phyloP scores from a whole-genome alignment of 2,113 vertebrate genomes.

The Trichomycterus rosablanca region DNA sequence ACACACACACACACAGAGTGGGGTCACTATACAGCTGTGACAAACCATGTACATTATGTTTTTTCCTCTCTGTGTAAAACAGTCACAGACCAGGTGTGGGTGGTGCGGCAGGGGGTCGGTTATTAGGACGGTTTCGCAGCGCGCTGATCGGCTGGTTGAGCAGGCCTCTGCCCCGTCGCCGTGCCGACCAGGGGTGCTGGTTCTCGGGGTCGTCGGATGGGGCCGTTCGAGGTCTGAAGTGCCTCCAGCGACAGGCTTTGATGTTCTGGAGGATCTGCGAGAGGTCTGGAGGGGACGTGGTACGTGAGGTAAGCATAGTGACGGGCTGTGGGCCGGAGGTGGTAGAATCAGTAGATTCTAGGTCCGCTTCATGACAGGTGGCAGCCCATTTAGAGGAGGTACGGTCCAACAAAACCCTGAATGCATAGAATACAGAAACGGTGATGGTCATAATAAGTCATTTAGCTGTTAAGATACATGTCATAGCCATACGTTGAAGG shows the following conservation, averaged over 20 bases:
- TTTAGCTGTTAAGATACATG: too few species aligned
- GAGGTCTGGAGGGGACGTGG: slow-evolving; percentile 78
- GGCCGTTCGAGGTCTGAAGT: slow-evolving; percentile 94
- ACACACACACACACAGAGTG: neutral
- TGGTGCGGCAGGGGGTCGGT: slow-evolving; percentile 45
- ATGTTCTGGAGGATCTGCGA: slow-evolving; percentile 93
- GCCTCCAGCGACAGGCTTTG: slow-evolving; percentile 96
- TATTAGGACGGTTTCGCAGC: slow-evolving; percentile 32
- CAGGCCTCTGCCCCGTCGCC: slow-evolving; percentile 62
- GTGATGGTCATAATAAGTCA: too few species aligned
- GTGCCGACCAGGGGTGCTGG: slow-evolving; percentile 78
- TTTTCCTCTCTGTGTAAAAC: neutral
- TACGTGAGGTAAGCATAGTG: slow-evolving; percentile 90
- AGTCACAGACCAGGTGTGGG: slow-evolving; percentile 57
- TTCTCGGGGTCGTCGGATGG: slow-evolving; percentile 75
- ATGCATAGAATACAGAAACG: too few species aligned
- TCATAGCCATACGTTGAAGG: too few species aligned
- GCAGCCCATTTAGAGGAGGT: slow-evolving; percentile 78
- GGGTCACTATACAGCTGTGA: neutral
- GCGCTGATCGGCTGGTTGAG: slow-evolving; percentile 23
- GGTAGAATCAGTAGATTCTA: slow-evolving; percentile 71
- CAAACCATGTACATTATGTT: neutral
- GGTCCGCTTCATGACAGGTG: slow-evolving; percentile 79
- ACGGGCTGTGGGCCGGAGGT: slow-evolving; percentile 81
- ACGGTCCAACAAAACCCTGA: slow-evolving; percentile 88